Conservation (phyloP, 2,113 vertebrate genomes). For the Dicrurus megarhynchus region DNA sequence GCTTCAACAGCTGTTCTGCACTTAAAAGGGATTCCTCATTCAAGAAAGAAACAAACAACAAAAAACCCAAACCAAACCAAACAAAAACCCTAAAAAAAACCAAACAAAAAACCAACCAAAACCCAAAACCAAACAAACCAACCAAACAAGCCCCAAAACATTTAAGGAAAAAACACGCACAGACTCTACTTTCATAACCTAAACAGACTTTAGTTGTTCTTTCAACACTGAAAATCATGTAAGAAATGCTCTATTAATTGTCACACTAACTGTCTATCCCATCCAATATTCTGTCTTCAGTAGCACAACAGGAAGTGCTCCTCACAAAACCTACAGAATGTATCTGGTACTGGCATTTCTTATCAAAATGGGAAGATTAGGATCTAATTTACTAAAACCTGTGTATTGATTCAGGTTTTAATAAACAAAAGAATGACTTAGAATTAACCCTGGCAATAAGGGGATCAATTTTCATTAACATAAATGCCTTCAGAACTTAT, state of each 20-base stretch:
- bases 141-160: not conserved
- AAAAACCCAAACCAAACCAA: not conserved
- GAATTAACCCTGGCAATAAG: not conserved
- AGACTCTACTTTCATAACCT: not conserved
- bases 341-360: not conserved
- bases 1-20: not conserved
- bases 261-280: not conserved
- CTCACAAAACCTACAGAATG: not conserved
- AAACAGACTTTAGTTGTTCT: not conserved
- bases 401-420: not conserved
- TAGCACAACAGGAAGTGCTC: not conserved
- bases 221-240: not conserved
- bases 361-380: not conserved
- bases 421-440: not conserved
- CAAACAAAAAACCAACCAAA: not conserved
- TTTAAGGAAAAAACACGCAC: not conserved
- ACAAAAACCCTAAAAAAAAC: not conserved
- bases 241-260: not conserved
- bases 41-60: not conserved
- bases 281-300: not conserved
- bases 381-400: not conserved
- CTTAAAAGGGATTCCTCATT: not conserved
- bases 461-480: not conserved
- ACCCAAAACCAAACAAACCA: not conserved
- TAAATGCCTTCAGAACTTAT: not conserved